phyloP scores from a whole-genome alignment of 2,113 vertebrate species.

The Psilopsiagon aurifrons region DNA sequence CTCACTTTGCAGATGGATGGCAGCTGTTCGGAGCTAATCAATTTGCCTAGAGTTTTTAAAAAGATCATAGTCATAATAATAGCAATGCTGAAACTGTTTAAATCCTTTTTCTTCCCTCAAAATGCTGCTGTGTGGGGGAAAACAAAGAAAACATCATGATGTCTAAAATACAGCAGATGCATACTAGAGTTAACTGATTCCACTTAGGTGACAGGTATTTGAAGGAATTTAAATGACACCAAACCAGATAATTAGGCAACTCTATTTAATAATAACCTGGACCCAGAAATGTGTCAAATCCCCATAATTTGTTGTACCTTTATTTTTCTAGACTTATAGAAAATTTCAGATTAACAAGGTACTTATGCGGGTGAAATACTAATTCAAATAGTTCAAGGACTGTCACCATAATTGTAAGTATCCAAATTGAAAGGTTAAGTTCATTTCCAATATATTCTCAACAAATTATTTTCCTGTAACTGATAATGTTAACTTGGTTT shows the following conservation, averaged over 20 bases:
- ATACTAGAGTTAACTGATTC: not conserved
- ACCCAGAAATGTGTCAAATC: not conserved
- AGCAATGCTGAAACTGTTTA: not conserved
- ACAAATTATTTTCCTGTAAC: not conserved
- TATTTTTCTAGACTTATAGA: not conserved
- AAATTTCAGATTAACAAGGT: not conserved
- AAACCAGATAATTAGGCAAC: not conserved
- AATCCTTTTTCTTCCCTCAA: not conserved
- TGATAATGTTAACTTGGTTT: not conserved
- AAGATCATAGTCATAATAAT: not conserved
- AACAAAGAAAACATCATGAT: not conserved
- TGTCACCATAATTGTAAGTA: not conserved
- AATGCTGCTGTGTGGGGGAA: not conserved
- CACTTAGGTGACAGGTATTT: not conserved
- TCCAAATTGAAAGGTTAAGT: not conserved
- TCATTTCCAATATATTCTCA: not conserved
- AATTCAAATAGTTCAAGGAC: not conserved
- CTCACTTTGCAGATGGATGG: not conserved
- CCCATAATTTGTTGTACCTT: not conserved
- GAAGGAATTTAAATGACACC: not conserved
- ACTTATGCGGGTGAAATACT: not conserved
- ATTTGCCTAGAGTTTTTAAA: not conserved
- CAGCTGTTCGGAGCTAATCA: slow-evolving; percentile 22
- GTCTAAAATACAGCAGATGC: not conserved
- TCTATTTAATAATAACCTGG: not conserved